phyloP scores from a whole-genome alignment of 2,113 vertebrate species.

The Lagenorhynchus albirostris region DNA sequence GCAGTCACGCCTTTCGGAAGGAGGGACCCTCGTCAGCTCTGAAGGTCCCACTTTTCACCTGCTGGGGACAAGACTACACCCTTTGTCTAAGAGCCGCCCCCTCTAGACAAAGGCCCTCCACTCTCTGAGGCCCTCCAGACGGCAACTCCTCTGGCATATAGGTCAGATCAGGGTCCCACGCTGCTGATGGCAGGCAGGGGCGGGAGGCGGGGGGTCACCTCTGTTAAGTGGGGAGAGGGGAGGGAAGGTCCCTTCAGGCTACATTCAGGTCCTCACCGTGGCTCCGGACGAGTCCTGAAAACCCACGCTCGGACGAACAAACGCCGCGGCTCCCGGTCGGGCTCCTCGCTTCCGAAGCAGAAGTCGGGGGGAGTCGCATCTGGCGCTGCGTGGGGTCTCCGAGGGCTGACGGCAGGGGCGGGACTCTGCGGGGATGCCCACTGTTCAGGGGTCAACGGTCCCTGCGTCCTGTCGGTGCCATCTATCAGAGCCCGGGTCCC shows the following conservation, averaged over 20 bases:
- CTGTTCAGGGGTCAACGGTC: too few relatives aligned
- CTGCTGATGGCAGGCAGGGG: too few relatives aligned
- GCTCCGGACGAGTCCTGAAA: background rate
- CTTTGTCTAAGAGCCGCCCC: background rate
- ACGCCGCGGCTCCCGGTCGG: fast-evolving
- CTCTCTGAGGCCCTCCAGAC: fast-evolving
- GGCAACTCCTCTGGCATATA: background rate
- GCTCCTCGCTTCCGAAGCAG: fast-evolving
- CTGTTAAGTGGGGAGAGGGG: too few relatives aligned
- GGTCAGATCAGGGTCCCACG: background rate
- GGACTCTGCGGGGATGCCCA: background rate
- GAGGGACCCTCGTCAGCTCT: background rate
- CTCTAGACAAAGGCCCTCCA: background rate
- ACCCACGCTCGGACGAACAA: too few relatives aligned
- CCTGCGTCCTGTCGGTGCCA: background rate
- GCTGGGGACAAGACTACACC: background rate
- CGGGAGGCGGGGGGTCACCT: too few relatives aligned
- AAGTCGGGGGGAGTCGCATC: background rate
- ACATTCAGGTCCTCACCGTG: background rate
- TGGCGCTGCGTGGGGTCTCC: background rate
- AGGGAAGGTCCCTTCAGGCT: too few relatives aligned
- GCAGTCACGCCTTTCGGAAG: background rate
- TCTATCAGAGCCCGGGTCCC: background rate
- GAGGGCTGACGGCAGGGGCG: fast-evolving
- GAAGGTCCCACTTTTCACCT: background rate